A percentile compares a stretch with the other conserved stretches of the same genome.
Evolutionary conservation across 1,140 invertebrate species (phyloP).

Genomic region (Druon quercuslanigerum): DNA sequence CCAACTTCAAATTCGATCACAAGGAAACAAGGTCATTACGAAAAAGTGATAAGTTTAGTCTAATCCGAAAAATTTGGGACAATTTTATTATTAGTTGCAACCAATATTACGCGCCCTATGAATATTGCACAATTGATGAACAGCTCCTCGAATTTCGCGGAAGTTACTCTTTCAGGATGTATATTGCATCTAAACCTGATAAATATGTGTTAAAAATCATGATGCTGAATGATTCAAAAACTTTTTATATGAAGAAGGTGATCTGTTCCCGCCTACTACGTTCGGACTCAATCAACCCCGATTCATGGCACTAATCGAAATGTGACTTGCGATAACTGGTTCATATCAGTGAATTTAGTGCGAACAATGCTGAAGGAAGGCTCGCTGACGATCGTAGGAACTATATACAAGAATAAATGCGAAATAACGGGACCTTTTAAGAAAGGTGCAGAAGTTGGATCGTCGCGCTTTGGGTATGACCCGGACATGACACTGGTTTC

Average conservation of each 20-base stretch:
- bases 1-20: slow-evolving; percentile 38
- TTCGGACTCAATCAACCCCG: slow-evolving; percentile 32
- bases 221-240: no score
- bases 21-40: not conserved
- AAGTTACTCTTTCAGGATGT: slow-evolving; percentile 65
- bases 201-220: no score
- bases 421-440: no score
- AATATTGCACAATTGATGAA: slow-evolving; percentile 31
- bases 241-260: no score
- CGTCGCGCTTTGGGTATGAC: fast-evolving
- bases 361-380: no score
- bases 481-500: no score
- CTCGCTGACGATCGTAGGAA: no score
- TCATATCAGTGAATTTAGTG: no score
- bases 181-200: slow-evolving; percentile 60
- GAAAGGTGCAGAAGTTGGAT: fast-evolving
- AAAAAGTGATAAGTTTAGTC: slow-evolving; percentile 40
- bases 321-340: no score
- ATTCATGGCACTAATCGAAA: slow-evolving; percentile 31
- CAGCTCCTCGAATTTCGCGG: slow-evolving; percentile 22
- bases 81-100: slow-evolving; percentile 39
- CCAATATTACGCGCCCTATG: not conserved
- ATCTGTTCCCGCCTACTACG: slow-evolving; percentile 25
- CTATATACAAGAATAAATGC: no score
- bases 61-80: slow-evolving; percentile 48